These are phyloP conservation scores for Cherax destructor DNA, from an alignment of 1,140 invertebrate species.

Conservation along the genomic window DNA sequence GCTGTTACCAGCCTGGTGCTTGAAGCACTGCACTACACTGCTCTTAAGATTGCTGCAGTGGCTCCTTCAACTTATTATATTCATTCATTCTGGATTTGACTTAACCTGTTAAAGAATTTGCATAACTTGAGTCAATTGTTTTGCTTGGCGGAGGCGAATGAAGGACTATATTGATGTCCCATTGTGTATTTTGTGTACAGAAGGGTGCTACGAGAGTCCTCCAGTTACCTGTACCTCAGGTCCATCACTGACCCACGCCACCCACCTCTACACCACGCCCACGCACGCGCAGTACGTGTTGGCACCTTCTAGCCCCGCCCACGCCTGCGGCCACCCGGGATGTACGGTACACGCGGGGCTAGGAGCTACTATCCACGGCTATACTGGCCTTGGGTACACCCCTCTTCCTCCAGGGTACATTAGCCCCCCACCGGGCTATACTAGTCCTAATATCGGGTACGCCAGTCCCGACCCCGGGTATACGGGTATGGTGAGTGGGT, in stretches of 20 bases:
- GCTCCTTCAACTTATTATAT: too few relatives aligned
- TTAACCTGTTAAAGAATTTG: too few relatives aligned
- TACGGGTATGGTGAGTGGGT: slow-evolving; percentile 35
- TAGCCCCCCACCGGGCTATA: slow-evolving; percentile 54
- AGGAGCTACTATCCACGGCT: not conserved
- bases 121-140: too few relatives aligned
- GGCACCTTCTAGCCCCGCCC: slow-evolving; percentile 46
- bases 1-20: too few relatives aligned
- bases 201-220: slow-evolving; percentile 63
- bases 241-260: slow-evolving; percentile 23
- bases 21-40: too few relatives aligned
- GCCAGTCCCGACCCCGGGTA: slow-evolving; percentile 31
- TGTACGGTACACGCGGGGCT: slow-evolving; percentile 40
- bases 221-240: slow-evolving; percentile 53
- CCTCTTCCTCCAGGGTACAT: slow-evolving; percentile 60
- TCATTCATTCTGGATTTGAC: too few relatives aligned
- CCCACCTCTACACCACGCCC: slow-evolving; percentile 57
- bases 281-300: slow-evolving; percentile 38
- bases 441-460: slow-evolving; percentile 42
- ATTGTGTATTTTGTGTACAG: not conserved
- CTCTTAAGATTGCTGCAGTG: too few relatives aligned
- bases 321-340: slow-evolving; percentile 48
- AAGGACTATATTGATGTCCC: too few relatives aligned
- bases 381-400: slow-evolving; percentile 32
- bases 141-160: too few relatives aligned